Percentiles rank a stretch among this genome's conserved stretches.
phyloP scores from a whole-genome alignment of 1,140 invertebrate species.

The Sminthurides bifidus region DNA sequence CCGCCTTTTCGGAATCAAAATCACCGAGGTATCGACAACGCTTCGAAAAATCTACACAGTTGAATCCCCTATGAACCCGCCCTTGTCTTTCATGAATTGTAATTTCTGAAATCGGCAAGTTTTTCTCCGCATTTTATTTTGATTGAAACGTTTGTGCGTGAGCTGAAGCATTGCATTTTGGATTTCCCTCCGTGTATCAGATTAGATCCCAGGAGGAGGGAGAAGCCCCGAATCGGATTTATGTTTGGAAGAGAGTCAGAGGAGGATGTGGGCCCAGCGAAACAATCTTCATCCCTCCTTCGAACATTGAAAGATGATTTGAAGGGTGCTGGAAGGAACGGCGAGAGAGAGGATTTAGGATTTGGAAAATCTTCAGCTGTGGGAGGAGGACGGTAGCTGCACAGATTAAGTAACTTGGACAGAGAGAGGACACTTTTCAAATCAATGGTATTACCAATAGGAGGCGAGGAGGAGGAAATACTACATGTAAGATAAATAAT shows the following conservation, averaged over 20 bases:
- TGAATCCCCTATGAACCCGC: no score
- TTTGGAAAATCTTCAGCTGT: neutral
- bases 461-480: constrained; percentile 11
- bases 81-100: no score
- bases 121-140: no score
- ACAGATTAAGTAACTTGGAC: constrained; percentile 6
- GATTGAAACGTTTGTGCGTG: no score
- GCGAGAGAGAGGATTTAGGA: neutral
- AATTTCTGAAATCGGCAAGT: no score
- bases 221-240: neutral
- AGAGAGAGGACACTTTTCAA: constrained; percentile 10
- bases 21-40: no score
- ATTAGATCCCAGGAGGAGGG: no score
- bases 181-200: no score
- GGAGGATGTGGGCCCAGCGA: no score
- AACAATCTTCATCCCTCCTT: neutral
- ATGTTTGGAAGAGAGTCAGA: neutral
- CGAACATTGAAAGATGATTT: neutral
- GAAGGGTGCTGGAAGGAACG: neutral
- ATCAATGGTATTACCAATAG: constrained; percentile 10
- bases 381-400: neutral
- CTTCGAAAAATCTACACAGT: no score
- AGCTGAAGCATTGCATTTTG: no score
- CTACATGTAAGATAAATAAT: constrained; percentile 25
- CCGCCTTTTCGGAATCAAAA: no score